phyloP scores from a whole-genome alignment of 2,113 vertebrate genomes.

The Opisthocomus hoazin region DNA sequence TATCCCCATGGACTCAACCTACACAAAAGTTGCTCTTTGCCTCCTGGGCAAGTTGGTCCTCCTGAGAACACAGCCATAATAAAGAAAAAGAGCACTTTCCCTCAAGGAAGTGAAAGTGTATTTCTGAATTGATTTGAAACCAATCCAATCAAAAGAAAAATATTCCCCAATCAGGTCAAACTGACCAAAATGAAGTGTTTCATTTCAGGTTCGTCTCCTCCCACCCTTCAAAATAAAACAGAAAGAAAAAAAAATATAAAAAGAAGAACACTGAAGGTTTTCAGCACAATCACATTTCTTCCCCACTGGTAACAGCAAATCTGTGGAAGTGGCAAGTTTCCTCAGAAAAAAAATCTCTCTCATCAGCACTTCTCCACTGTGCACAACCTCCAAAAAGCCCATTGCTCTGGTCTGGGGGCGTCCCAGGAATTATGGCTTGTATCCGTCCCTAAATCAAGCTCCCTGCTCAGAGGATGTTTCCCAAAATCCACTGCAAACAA shows the following conservation, averaged over 20 bases:
- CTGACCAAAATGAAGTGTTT: constrained; percentile 63
- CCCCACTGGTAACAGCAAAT: neutral
- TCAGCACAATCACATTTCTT: neutral
- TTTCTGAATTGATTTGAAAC: constrained; percentile 40
- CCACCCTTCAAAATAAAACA: neutral
- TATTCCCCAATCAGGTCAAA: neutral
- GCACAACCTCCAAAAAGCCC: neutral
- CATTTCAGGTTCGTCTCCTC: constrained; percentile 18
- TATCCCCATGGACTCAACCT: neutral
- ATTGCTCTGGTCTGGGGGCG: neutral
- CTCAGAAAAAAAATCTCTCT: neutral
- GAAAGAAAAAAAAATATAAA: neutral
- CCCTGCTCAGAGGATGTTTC: neutral
- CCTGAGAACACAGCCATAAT: neutral
- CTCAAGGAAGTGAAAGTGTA: neutral
- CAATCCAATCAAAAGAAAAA: constrained; percentile 34
- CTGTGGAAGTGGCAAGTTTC: neutral
- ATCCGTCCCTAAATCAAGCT: neutral
- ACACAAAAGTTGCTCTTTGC: neutral
- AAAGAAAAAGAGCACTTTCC: neutral
- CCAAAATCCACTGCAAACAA: neutral
- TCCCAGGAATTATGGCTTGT: neutral
- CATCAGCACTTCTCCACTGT: neutral
- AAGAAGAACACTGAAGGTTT: neutral
- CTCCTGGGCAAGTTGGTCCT: neutral